Conservation (phyloP, 2,113 vertebrate species). For the Verasper variegatus region DNA sequence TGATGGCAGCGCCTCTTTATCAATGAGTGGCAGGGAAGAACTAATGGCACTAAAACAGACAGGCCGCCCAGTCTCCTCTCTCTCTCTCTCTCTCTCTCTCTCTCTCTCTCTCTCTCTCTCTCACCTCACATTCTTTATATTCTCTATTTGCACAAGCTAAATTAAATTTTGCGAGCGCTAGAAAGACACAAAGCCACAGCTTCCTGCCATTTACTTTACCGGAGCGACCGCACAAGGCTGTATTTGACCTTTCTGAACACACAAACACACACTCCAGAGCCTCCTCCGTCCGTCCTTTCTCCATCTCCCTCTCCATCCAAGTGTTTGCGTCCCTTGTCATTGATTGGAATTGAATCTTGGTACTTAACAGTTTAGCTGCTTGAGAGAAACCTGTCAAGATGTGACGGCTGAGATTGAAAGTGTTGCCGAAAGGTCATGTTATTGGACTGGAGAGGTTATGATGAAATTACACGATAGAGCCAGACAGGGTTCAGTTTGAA, state of each 20-base stretch:
- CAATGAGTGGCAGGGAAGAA: slow-evolving; percentile 72
- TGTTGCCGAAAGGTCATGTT: slow-evolving; percentile 48
- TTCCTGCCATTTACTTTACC: slow-evolving; percentile 25
- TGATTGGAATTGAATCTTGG: slow-evolving; percentile 66
- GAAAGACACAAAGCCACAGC: slow-evolving; percentile 20
- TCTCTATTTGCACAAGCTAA: slow-evolving; percentile 33
- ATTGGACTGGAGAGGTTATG: slow-evolving; percentile 56
- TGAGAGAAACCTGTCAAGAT: slow-evolving; percentile 49
- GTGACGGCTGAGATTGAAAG: slow-evolving; percentile 37
- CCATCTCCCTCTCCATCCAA: neutral
- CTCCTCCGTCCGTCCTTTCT: neutral
- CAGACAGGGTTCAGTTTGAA: slow-evolving; percentile 39
- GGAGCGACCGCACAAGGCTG: neutral
- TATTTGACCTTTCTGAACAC: slow-evolving; percentile 49
- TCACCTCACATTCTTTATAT: slow-evolving; percentile 28
- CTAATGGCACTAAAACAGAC: slow-evolving; percentile 66
- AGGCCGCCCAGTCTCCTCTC: slow-evolving; percentile 13
- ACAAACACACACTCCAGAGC: neutral
- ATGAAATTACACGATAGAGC: slow-evolving; percentile 60
- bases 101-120: neutral
- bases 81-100: slow-evolving; percentile 4
- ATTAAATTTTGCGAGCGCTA: slow-evolving; percentile 34
- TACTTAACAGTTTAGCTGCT: slow-evolving; percentile 48
- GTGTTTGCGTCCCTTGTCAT: slow-evolving; percentile 46
- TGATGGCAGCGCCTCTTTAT: slow-evolving; percentile 75